These are phyloP conservation scores for Thinocorus orbignyianus DNA, from an alignment of 2,113 vertebrate genomes.

Conservation along the genomic window DNA sequence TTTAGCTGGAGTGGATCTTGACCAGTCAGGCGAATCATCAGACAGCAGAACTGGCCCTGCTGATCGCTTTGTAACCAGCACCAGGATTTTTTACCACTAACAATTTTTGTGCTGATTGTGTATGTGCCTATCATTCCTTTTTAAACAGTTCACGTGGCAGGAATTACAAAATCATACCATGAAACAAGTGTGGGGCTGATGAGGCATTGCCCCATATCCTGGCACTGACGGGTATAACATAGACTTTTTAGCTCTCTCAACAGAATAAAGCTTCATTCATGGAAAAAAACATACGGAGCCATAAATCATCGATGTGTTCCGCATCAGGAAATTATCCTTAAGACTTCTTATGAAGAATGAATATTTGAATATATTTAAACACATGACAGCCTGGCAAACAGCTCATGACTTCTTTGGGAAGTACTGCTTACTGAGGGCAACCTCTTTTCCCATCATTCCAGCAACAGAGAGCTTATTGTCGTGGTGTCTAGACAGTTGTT, in stretches of 20 bases:
- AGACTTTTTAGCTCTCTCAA: neutral
- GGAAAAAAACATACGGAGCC: neutral
- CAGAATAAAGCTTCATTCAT: neutral
- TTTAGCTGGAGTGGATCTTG: neutral
- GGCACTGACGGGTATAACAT: neutral
- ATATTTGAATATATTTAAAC: constrained; percentile 52
- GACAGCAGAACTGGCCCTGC: neutral
- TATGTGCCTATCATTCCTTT: neutral
- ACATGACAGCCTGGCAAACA: constrained; percentile 37
- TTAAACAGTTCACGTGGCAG: neutral
- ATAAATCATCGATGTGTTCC: neutral
- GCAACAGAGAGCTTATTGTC: constrained; percentile 68
- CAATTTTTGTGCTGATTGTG: neutral
- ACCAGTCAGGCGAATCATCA: neutral
- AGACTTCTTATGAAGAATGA: constrained; percentile 40
- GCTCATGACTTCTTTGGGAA: constrained; percentile 45
- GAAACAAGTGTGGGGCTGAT: neutral
- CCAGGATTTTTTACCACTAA: neutral
- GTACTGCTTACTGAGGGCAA: constrained; percentile 17
- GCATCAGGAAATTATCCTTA: neutral
- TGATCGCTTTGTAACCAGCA: neutral
- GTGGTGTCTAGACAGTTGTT: neutral
- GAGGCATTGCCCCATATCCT: neutral
- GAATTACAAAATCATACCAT: neutral
- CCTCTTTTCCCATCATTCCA: neutral